Conservation (phyloP, 2,888 invertebrate genomes). For the Thymelicus lineola region DNA sequence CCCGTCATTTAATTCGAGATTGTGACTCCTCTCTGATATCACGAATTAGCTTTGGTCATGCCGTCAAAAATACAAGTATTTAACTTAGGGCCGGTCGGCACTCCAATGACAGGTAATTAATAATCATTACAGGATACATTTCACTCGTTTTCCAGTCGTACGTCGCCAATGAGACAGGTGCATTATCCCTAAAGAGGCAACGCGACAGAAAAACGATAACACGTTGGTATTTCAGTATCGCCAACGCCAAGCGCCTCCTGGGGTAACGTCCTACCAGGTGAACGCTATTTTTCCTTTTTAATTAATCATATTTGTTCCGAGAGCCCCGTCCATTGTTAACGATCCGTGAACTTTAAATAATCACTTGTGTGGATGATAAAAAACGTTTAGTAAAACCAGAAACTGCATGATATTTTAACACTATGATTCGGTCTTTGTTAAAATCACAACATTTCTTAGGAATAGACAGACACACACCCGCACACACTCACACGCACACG, state of each 20-base stretch:
- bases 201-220: conserved; percentile 30
- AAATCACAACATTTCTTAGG: too few relatives aligned
- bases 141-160: background rate
- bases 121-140: background rate
- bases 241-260: conserved; percentile 1
- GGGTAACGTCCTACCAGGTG: conserved; percentile 32
- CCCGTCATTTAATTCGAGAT: too few relatives aligned
- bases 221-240: conserved; percentile 27
- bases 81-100: too few relatives aligned
- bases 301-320: conserved; percentile 29
- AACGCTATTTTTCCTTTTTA: conserved; percentile 27
- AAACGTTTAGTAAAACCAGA: conserved; percentile 10
- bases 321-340: conserved; percentile 33
- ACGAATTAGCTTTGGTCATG: too few relatives aligned
- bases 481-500: too few relatives aligned
- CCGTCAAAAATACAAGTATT: too few relatives aligned
- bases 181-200: conserved; percentile 18
- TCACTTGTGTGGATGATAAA: conserved; percentile 18
- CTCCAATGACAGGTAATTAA: too few relatives aligned
- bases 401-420: background rate
- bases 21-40: too few relatives aligned
- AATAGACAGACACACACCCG: too few relatives aligned
- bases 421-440: too few relatives aligned
- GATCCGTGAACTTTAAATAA: conserved; percentile 37
- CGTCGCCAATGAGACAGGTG: background rate